Percentiles rank a stretch among this genome's conserved stretches.
phyloP scores from a whole-genome alignment of 2,113 vertebrate species.

The Salvelinus fontinalis region DNA sequence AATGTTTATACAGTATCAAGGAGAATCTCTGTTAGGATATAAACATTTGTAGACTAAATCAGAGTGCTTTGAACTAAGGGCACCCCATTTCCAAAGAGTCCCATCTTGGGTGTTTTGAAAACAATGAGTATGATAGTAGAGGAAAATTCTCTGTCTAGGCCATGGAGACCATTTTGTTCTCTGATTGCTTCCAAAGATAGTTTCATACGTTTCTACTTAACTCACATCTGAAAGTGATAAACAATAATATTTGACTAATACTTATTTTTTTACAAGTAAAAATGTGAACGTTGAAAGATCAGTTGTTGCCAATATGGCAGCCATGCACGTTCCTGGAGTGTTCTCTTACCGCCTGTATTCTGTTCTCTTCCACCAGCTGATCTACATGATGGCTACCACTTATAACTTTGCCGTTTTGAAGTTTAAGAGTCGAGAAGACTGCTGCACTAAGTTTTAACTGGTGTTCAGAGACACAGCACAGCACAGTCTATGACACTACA shows the following conservation, averaged over 20 bases:
- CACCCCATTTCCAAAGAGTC: background rate
- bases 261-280: background rate
- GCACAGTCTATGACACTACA: slow-evolving; percentile 68
- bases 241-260: background rate
- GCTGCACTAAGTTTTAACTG: slow-evolving; percentile 99
- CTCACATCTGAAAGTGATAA: too few relatives aligned
- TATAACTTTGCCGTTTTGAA: slow-evolving; percentile 99
- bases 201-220: too few relatives aligned
- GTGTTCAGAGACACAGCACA: slow-evolving; percentile 75
- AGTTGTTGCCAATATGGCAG: background rate
- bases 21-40: background rate
- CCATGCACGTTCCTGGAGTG: slow-evolving; percentile 46
- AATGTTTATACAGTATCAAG: background rate
- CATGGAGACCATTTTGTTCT: too few relatives aligned
- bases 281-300: background rate
- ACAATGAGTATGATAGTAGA: background rate
- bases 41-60: background rate
- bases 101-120: background rate
- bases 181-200: too few relatives aligned
- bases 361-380: slow-evolving; percentile 99
- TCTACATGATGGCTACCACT: slow-evolving; percentile 99
- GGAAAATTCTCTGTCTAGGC: too few relatives aligned
- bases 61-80: background rate
- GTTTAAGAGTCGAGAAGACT: slow-evolving; percentile 99
- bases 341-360: slow-evolving; percentile 85